Conservation (phyloP, 2,113 vertebrate species). For the Polyodon spathula region DNA sequence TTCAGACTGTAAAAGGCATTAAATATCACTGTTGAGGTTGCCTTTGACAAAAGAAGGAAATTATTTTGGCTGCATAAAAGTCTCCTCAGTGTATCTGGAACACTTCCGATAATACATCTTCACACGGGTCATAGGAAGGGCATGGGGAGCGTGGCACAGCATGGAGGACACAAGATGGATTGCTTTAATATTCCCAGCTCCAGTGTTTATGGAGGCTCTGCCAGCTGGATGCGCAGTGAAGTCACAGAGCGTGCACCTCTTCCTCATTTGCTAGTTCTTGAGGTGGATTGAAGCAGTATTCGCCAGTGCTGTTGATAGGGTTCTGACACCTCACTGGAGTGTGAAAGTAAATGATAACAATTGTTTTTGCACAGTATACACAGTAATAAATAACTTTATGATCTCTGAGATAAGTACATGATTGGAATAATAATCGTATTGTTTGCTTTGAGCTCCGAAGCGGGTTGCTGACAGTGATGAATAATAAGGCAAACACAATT, state of each 20-base stretch:
- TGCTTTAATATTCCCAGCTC: conserved; percentile 11
- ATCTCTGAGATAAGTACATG: no score
- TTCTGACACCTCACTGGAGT: no score
- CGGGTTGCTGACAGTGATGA: no score
- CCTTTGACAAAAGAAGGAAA: background rate
- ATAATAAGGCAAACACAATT: no score
- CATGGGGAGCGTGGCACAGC: background rate
- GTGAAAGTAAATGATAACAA: no score
- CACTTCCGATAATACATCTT: conserved; percentile 2
- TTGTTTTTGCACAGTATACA: no score
- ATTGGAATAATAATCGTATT: no score
- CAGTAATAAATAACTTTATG: no score
- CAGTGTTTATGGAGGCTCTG: background rate
- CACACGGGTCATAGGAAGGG: background rate
- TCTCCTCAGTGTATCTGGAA: background rate
- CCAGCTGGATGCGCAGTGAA: conserved; percentile 3
- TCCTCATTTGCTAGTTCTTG: background rate
- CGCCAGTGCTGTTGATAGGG: no score
- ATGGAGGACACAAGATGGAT: conserved; percentile 13
- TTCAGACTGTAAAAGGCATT: background rate
- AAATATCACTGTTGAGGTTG: background rate
- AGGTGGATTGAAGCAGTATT: no score
- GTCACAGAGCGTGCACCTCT: no score
- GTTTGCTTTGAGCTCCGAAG: no score
- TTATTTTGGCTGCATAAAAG: background rate